phyloP scores from a whole-genome alignment of 1,140 invertebrate genomes.

The Drosophila suzukii region DNA sequence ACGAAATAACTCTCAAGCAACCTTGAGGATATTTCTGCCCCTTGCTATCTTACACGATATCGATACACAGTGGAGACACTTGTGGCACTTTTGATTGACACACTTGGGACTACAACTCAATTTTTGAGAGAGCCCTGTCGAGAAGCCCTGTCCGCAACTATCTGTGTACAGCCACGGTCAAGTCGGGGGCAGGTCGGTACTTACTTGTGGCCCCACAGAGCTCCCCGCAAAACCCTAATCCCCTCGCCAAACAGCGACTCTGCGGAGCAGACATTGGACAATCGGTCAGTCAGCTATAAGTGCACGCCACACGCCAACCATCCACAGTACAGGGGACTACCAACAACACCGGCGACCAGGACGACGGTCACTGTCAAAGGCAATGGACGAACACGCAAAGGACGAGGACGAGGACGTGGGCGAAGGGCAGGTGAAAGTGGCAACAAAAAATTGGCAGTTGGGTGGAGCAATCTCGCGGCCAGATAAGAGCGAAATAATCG shows the following conservation, averaged over 20 bases:
- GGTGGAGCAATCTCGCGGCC: constrained; percentile 22
- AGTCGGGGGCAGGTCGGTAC: constrained; percentile 5
- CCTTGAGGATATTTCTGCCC: constrained; percentile 33
- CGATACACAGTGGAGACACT: constrained; percentile 43
- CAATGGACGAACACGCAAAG: constrained; percentile 36
- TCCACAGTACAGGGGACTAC: constrained; percentile 15
- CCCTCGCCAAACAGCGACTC: neutral
- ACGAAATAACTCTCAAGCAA: constrained; percentile 5
- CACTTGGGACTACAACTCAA: constrained; percentile 39
- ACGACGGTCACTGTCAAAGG: constrained; percentile 68
- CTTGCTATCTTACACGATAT: constrained; percentile 32
- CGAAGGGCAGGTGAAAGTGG: constrained; percentile 35
- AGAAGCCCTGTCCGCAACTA: constrained; percentile 10
- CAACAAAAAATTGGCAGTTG: constrained; percentile 1
- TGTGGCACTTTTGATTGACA: constrained; percentile 55
- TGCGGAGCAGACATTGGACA: constrained; percentile 26
- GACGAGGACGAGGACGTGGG: constrained; percentile 15
- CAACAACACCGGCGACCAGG: constrained; percentile 20
- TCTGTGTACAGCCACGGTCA: constrained; percentile 26
- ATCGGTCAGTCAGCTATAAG: constrained; percentile 46
- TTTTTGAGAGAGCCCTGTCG: constrained; percentile 24
- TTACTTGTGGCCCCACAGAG: constrained; percentile 9
- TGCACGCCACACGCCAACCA: constrained; percentile 44
- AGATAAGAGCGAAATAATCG: constrained; percentile 28
- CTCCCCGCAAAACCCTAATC: neutral